A percentile compares a stretch with the other conserved stretches of the same genome.
Evolutionary conservation across 64 coral and sea anemone species (phyloP).

Genomic region (Acropora tenuis): DNA sequence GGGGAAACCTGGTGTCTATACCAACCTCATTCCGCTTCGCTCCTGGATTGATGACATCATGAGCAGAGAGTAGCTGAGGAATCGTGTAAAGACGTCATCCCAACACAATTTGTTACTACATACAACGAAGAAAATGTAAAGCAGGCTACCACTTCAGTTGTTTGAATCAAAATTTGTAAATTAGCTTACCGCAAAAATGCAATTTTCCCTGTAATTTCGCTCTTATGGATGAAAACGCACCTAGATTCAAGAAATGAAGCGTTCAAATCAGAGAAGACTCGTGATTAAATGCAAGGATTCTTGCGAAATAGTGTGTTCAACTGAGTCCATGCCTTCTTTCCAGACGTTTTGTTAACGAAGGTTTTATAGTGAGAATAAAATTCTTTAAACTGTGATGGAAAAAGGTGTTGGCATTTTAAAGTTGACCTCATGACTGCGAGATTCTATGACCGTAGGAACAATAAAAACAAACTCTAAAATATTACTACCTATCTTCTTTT

Average conservation of each 20-base stretch:
- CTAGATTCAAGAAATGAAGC: no score
- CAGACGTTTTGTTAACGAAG: background rate
- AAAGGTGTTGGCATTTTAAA: no score
- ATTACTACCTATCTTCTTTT: no score
- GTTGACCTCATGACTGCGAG: no score
- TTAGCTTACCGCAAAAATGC: no score
- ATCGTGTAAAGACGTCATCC: background rate
- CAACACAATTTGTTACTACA: background rate
- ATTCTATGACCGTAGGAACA: no score
- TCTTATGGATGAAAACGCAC: no score
- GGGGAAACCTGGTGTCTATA: slow-evolving; percentile 38
- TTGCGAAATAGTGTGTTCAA: background rate
- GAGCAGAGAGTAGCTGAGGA: background rate
- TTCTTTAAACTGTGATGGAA: no score
- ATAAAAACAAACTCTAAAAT: no score
- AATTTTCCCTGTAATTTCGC: no score
- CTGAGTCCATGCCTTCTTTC: background rate
- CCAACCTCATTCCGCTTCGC: background rate
- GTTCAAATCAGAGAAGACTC: background rate
- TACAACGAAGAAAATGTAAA: no score
- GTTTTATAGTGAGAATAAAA: background rate
- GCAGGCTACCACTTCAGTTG: background rate
- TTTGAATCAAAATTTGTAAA: no score
- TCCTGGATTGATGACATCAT: slow-evolving; percentile 37
- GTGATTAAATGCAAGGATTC: background rate